Evolutionary conservation across 2,797 vertebrate species (phyloP), one percentile per base, ranked within the genome.

Genomic region (Clarias fuscus): DNA sequence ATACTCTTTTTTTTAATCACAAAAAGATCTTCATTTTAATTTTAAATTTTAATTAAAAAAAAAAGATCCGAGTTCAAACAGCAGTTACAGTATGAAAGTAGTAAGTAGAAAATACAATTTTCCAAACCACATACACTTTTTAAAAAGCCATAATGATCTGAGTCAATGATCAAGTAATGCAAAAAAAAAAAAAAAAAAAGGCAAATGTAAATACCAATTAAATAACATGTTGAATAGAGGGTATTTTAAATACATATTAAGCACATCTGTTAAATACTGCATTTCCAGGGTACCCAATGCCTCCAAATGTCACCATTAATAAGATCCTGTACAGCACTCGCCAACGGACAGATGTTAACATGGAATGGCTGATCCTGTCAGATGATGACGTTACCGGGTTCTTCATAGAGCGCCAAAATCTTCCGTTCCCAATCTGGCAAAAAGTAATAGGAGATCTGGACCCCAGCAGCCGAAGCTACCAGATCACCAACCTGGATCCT

Each of bases 251-350:
- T 68, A 70, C 56, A 73, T 73, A 61, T 33, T 30, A 33, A 10
- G 5, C 10, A 14, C 11, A 7, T 62, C 20, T 72, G 56, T 33
- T 68, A 58, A 80, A 37, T 0, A 58, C 15, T 70, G 1, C 80
- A 67, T 72, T 64, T 86, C 18, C 59, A 97, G 97, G 93, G 61
- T 94, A 98, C 89, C 97, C 97, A 0, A 94, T 95, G 82, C 97
- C 97, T 0, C 97, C 97, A 64, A 98, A 98, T 0, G 95, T 96
- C 27, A 97, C 96, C 82, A 96, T 98, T 91, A 94, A 94, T 92
- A 96, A 86, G 84, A 94, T 97, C 75, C 89, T 87, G n/a, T 98
- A 97, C 89, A 95, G 89, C 82, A 94, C 92, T 48, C 94, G 89
- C 13, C 93, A 94, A 2, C 94, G 96, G 59, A 95, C 93, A 0